A percentile compares a stretch with the other conserved stretches of the same genome.
phyloP scores from a whole-genome alignment of 1,140 invertebrate genomes.

The Drosophila paulistorum region DNA sequence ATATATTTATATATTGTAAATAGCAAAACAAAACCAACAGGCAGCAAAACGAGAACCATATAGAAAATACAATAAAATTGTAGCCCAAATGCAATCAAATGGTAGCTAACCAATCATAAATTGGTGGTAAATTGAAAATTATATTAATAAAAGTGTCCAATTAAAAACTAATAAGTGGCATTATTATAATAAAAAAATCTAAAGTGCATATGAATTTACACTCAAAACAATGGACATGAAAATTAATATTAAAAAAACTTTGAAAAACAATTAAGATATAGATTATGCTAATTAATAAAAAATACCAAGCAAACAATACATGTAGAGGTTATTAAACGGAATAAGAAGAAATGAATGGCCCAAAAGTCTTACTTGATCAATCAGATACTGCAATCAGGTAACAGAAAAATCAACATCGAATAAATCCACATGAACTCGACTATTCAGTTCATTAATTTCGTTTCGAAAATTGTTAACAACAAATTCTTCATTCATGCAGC shows the following conservation, averaged over 20 bases:
- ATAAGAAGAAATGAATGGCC: too few relatives aligned
- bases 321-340: too few relatives aligned
- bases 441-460: too few relatives aligned
- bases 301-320: background rate
- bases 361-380: too few relatives aligned
- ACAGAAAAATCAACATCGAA: too few relatives aligned
- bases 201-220: slow-evolving; percentile 56
- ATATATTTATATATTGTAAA: background rate
- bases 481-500: too few relatives aligned
- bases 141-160: slow-evolving; percentile 58
- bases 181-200: slow-evolving; percentile 37
- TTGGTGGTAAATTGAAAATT: slow-evolving; percentile 59
- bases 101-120: slow-evolving; percentile 39
- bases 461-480: too few relatives aligned
- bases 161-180: slow-evolving; percentile 71
- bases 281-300: slow-evolving; percentile 1
- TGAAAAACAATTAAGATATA: slow-evolving; percentile 42
- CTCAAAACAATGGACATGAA: slow-evolving; percentile 34
- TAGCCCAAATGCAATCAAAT: slow-evolving; percentile 24
- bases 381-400: too few relatives aligned
- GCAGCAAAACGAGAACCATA: slow-evolving; percentile 6
- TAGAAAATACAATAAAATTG: slow-evolving; percentile 18
- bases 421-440: too few relatives aligned
- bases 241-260: slow-evolving; percentile 30
- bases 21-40: slow-evolving; percentile 16